Evolutionary conservation across 1,140 invertebrate genomes (phyloP), one percentile per base, ranked within the genome.

Genomic region (Magallana gigas): DNA sequence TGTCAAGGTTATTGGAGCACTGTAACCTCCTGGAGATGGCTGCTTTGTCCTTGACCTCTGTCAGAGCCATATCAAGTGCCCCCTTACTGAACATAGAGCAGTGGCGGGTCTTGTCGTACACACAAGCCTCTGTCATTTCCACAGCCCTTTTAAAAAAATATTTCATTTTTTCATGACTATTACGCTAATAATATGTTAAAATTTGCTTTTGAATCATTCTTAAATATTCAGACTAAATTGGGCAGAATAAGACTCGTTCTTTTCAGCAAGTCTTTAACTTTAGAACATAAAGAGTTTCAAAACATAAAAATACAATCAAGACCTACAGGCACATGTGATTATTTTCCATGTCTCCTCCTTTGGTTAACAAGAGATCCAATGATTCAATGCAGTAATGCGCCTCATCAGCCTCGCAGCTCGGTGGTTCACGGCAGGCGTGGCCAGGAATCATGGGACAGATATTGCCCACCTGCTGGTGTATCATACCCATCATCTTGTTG

Each of bases 281-380:
- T 48, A 1, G 1, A 48, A 48, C 3, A 48, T 48, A 48, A 48
- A 14, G n/a, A n/a, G 60, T 62, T 12, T 4, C 8, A 62, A 62
- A 12, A 62, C 14, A 62, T 62, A 5, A 48, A 48, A 48, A 48
- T 1, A 6, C 12, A 12, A 12, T 14, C 1, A 18, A 58, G 18
- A 84, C 86, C 71, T 87, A 87, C 86, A 87, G 14, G 82, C 86
- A 87, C n/a, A 87, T 29, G 11, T 87, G 80, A 23, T 14, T n/a
- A 58, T 57, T 81, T 48, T 84, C n/a, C 62, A 68, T 83, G 23
- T 76, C 36, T 16, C n/a, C 1, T 48, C 11, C n/a, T 5, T 57
- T 68, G 7, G 62, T 14, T n/a, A 71, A 58, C 29, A 62, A 81
- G 7, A 59, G 18, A 6, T 7, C 68, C 7, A 87, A 68, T 16